Base-by-base conservation (phyloP, 2,888 invertebrate genomes). In the Malthinus seriepunctatus region DNA sequence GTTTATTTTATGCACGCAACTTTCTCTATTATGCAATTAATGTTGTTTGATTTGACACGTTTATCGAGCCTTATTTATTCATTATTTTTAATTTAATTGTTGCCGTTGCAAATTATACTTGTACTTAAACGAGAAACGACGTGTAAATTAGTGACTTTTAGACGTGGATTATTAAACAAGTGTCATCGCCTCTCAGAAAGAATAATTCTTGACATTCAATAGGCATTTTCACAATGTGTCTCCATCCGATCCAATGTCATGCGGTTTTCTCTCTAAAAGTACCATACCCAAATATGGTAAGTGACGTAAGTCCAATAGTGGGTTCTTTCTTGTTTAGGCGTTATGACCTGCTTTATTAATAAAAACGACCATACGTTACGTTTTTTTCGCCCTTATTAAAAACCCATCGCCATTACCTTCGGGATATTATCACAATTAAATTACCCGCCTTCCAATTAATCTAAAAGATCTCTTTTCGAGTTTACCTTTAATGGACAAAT, bases 261-360 rank as follows among this genome's bases (percentile, higher is more conserved):
- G 56, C 60, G 60, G 55, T 56, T 60, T 60, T 56, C 60, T 56
- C 60, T 56, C 37, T 56, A 51, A 60, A 55, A 42, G 56, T 56
- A 56, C 49, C 63, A 56, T 63, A 42, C 48, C 68, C 69, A 65
- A 69, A 69, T 67, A 68, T 51, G 69, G 69, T 56, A 50, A 48
- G 59, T 67, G 67, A 68, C 67, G 68, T 68, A 59, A 66, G 46
- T 23, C 52, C 37, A 56, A 52, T 53, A 66, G 67, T 67, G 68
- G 69, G 60, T 67, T 64, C 58, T 53, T 50, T 32, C 48, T 44
- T 56, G 52, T 55, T 50, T 47, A 59, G 62, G 63, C 59, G 63
- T 56, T 62, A 48, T 52, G 65, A 65, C 65, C 63, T 53, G 63
- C 62, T 63, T 63, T 55, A 52, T 31, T 23, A 46, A 45, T 37